Conservation (phyloP, 1,140 invertebrate species). For the Heliconius hewitsoni region DNA sequence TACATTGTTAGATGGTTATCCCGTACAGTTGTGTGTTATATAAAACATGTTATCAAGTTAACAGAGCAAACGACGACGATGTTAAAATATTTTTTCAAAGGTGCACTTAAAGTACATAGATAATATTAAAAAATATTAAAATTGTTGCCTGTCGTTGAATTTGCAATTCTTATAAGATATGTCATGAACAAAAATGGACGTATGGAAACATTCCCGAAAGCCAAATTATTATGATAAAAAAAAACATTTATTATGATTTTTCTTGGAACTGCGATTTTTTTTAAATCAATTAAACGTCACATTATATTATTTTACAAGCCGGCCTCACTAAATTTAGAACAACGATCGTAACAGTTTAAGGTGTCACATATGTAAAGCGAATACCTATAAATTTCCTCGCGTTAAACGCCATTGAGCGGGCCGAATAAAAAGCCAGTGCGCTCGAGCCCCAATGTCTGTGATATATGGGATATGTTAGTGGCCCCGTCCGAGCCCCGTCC, state of each 20-base stretch:
- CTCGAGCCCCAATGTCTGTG: constrained; percentile 40
- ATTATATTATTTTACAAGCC: not conserved
- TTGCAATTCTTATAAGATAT: too few species aligned
- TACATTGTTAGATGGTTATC: constrained; percentile 26
- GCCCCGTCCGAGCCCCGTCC: constrained; percentile 45
- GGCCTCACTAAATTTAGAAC: not conserved
- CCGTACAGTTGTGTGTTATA: constrained; percentile 15
- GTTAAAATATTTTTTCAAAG: not conserved
- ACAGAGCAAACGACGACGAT: not conserved
- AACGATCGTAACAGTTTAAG: constrained; percentile 2
- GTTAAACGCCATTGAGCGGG: constrained; percentile 11
- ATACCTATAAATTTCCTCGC: constrained; percentile 22
- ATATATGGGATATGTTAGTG: constrained; percentile 52
- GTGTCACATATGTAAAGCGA: constrained; percentile 10
- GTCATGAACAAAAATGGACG: too few species aligned
- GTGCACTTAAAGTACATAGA: not conserved
- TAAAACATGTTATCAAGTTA: not conserved
- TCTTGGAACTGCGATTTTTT: not conserved
- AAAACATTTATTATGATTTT: not conserved
- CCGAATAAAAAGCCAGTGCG: constrained; percentile 31
- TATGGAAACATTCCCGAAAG: too few species aligned
- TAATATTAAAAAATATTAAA: not conserved
- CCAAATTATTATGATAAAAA: too few species aligned
- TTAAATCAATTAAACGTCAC: not conserved
- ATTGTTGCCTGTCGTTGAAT: too few species aligned